Percentiles rank a stretch among this genome's conserved stretches.
Conservation (phyloP, 1,140 invertebrate genomes). For the Drosophila repletoides region DNA sequence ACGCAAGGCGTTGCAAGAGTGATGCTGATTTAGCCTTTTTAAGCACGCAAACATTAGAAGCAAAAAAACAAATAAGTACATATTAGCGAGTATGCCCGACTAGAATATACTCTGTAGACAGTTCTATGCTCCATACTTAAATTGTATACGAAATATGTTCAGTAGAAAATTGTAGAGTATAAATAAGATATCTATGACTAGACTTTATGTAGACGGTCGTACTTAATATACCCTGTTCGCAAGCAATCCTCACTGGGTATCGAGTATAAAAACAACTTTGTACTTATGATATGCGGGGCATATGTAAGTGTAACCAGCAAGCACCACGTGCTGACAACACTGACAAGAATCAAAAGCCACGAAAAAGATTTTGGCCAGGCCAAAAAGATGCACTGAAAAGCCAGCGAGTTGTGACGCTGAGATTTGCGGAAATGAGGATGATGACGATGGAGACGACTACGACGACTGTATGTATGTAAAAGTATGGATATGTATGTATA, state of each 20-base stretch:
- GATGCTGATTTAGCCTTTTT: slow-evolving; percentile 11
- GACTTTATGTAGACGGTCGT: no score
- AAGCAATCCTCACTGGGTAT: no score
- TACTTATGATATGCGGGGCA: no score
- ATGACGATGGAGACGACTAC: slow-evolving; percentile 10
- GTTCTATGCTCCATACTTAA: no score
- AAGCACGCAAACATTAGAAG: slow-evolving; percentile 7
- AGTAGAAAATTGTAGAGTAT: no score
- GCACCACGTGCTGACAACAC: slow-evolving; percentile 25
- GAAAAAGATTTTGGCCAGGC: slow-evolving; percentile 6
- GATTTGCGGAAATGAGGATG: slow-evolving; percentile 42
- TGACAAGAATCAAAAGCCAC: slow-evolving; percentile 28
- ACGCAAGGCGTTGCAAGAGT: background rate
- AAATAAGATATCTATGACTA: no score
- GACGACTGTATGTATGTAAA: background rate
- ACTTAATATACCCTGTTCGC: no score
- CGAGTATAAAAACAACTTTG: no score
- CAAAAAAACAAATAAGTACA: background rate
- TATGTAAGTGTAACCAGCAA: no score
- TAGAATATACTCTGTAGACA: no score
- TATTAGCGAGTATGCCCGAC: no score
- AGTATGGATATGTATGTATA: slow-evolving; percentile 4
- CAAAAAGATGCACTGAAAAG: slow-evolving; percentile 48
- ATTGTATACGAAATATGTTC: no score
- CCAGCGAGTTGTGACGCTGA: slow-evolving; percentile 63